Base-by-base conservation (phyloP, 1,140 invertebrate species). In the Radopholus similis region DNA sequence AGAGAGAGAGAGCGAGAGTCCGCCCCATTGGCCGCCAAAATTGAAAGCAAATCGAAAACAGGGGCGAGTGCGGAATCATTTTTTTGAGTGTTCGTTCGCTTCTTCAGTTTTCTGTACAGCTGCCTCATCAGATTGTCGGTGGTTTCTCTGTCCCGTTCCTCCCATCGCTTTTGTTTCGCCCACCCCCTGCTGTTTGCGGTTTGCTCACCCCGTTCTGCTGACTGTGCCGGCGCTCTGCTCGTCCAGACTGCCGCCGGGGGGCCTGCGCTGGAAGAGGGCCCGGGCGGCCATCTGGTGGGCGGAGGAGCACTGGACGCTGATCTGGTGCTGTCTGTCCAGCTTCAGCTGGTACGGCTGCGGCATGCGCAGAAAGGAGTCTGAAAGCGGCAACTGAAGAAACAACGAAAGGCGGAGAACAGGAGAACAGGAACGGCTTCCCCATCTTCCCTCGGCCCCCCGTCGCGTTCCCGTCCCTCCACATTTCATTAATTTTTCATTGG, bases 261-360 rank as follows among this genome's bases (percentile, higher is more conserved):
- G 47, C n/a, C 65, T 71, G 28, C 72, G 69, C 23, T 62, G 56
- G 21, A 71, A 59, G n/a, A 71, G 32, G 23, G 47, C 23, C 32
- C 44, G 32, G 6, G 69, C 71, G n/a, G 69, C 70, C 4, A 74
- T 53, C 26, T 72, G 73, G 54, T 72, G 70, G 15, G 70, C 70
- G 37, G 68, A 64, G 5, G 71, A 64, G 11, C 58, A 21, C 18
- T 67, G 49, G 35, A 72, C 51, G 18, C 30, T 44, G 23, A 71
- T 49, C 49, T 72, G 66, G 34, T 54, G 53, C 28, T 51, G 57
- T 23, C 55, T 44, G 47, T 73, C 70, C 55, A 71, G 32, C n/a
- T 62, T 69, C 18, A 71, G 37, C 26, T 54, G 49, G 34, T 73
- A 73, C 37, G 71, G 71, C 44, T 64, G 72, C 35, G 47, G 44